Percentiles rank a stretch among this genome's conserved stretches.
Conservation (phyloP, 2,113 vertebrate genomes). For the Rissa tridactyla region DNA sequence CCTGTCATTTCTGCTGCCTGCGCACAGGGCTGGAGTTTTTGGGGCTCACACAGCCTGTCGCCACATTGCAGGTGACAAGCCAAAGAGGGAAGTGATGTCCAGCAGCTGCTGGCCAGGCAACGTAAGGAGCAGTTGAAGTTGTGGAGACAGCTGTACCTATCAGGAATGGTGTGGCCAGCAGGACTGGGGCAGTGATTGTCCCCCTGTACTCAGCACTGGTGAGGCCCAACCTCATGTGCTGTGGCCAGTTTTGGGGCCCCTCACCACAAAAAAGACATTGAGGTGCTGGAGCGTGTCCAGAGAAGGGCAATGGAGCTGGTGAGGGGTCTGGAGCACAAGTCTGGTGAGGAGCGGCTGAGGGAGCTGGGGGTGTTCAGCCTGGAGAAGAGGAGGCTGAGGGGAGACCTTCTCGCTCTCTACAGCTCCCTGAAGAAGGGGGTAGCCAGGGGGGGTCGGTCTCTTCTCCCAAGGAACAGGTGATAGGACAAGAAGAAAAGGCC, state of each 20-base stretch:
- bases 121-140: background rate
- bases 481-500: background rate
- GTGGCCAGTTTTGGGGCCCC: background rate
- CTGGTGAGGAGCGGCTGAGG: background rate
- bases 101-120: background rate
- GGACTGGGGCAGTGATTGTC: background rate
- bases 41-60: background rate
- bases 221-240: background rate
- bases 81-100: background rate
- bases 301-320: background rate
- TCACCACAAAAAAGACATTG: background rate
- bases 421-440: background rate
- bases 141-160: background rate
- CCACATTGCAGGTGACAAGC: rapidly evolving
- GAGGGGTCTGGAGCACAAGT: background rate
- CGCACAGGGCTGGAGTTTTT: background rate
- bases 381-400: background rate
- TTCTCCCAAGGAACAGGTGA: background rate
- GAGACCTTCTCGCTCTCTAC: background rate
- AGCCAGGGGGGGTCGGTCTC: background rate
- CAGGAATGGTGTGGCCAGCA: background rate
- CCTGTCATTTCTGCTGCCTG: background rate
- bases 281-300: background rate
- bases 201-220: background rate
- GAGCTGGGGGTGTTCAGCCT: background rate